phyloP scores from a whole-genome alignment of 2,888 invertebrate genomes.

The Yponomeuta plumbellus region DNA sequence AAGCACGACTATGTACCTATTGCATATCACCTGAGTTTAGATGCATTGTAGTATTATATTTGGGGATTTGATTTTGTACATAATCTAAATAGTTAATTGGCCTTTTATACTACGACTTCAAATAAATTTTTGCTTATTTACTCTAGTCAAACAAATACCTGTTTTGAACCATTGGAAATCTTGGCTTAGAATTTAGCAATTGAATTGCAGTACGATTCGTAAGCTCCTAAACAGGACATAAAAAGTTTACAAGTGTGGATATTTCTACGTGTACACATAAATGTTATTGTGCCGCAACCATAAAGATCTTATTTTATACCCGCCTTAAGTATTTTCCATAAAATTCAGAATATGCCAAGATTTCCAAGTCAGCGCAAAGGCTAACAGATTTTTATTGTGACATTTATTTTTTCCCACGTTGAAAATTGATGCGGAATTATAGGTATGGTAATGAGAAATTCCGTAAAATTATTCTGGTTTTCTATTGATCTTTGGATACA shows the following conservation, averaged over 20 bases:
- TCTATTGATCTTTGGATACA: constrained; percentile 63
- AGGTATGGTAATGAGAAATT: constrained; percentile 33
- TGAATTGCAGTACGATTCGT: background rate
- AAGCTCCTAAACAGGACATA: background rate
- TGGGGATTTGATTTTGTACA: constrained; percentile 33
- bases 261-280: constrained; percentile 1
- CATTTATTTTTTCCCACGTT: constrained; percentile 25
- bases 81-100: constrained; percentile 36
- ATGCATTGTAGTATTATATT: constrained; percentile 18
- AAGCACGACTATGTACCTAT: constrained; percentile 55
- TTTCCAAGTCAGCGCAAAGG: background rate
- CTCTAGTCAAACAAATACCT: constrained; percentile 12
- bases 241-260: constrained; percentile 2
- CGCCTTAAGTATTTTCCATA: background rate
- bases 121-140: constrained; percentile 4
- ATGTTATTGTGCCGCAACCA: background rate
- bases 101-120: constrained; percentile 46
- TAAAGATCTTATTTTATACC: constrained; percentile 2
- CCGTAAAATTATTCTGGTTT: constrained; percentile 52
- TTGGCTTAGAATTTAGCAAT: background rate
- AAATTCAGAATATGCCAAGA: background rate
- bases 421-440: background rate
- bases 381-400: background rate
- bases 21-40: constrained; percentile 60
- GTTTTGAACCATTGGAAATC: background rate